Base-by-base conservation (phyloP, 2,888 invertebrate species). In the Dicycla oo region DNA sequence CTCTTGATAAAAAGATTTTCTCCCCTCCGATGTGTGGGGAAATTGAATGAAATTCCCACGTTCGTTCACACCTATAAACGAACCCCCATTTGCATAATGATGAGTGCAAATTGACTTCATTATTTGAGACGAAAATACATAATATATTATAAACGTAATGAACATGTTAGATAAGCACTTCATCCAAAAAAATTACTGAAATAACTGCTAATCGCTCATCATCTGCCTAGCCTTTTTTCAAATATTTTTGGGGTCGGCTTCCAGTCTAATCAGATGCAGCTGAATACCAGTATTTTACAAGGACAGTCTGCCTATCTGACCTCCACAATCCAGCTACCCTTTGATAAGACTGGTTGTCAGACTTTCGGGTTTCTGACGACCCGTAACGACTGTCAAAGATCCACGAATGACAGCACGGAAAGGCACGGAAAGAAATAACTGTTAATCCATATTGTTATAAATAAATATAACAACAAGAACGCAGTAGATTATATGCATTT, bases 11-110 rank as follows among this genome's bases (percentile, higher is more conserved):
- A 80, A 79, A 70, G 56, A 72, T 73, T 73, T 75, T 82, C 67
- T 54, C 69, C 43, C 63, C 64, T 73, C 49, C 60, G 30, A 62
- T 57, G 63, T 71, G 68, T 68, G 60, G 63, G 45, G 56, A 45
- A 83, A 83, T 74, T 71, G 43, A 83, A 83, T 83, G 58, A 67
- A 83, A 68, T 67, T 67, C 69, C 58, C 64, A 64, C 72, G 56
- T 78, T 69, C 64, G 65, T 73, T 82, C 65, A 78, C 70, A 82
- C 68, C 40, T 56, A 26, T 66, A 66, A 54, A 69, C 26, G 69
- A 82, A 80, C 56, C 73, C 43, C 60, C 67, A 80, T 82, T 78
- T 64, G 53, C 69, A 69, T 69, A 73, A 80, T 78, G 64, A 78
- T 78, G 49, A 63, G 53, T 67, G 30, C 53, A 64, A 80, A 82